These are phyloP conservation scores for Biston stratarius DNA, from an alignment of 2,888 invertebrate species.

Conservation along the genomic window DNA sequence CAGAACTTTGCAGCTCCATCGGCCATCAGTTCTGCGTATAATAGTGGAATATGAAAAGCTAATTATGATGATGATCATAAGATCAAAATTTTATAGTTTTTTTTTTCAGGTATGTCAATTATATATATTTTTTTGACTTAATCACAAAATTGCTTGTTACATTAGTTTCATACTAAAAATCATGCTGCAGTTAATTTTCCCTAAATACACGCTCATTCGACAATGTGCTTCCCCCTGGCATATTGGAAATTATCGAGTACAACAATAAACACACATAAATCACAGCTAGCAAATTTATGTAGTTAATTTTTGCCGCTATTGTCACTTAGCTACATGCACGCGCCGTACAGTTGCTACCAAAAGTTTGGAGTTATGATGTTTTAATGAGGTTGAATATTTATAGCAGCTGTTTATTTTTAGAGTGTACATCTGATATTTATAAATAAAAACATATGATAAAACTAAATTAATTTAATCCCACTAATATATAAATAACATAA, in stretches of 20 bases:
- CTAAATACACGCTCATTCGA: slow-evolving; percentile 43
- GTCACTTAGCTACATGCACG: slow-evolving; percentile 45
- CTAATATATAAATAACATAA: too few species aligned
- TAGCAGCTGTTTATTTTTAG: neutral
- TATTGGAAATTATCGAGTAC: slow-evolving; percentile 50
- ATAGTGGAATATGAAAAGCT: too few species aligned
- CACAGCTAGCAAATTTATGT: slow-evolving; percentile 63
- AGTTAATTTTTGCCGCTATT: slow-evolving; percentile 60
- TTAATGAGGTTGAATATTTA: slow-evolving; percentile 10
- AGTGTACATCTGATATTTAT: neutral
- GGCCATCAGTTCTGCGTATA: too few species aligned
- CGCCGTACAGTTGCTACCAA: slow-evolving; percentile 12
- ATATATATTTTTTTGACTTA: too few species aligned
- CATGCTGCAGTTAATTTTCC: slow-evolving; percentile 32
- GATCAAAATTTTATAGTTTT: too few species aligned
- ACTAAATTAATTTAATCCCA: too few species aligned
- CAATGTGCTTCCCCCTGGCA: slow-evolving; percentile 41
- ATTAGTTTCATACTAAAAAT: neutral
- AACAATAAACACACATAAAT: slow-evolving; percentile 65
- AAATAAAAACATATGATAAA: too few species aligned
- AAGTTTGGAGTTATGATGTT: slow-evolving; percentile 14
- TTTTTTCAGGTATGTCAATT: too few species aligned
- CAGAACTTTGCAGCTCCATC: too few species aligned
- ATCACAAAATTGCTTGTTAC: too few species aligned
- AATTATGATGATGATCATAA: too few species aligned